These are phyloP conservation scores for Alosa alosa DNA, from an alignment of 2,113 vertebrate genomes.

Conservation along the genomic window DNA sequence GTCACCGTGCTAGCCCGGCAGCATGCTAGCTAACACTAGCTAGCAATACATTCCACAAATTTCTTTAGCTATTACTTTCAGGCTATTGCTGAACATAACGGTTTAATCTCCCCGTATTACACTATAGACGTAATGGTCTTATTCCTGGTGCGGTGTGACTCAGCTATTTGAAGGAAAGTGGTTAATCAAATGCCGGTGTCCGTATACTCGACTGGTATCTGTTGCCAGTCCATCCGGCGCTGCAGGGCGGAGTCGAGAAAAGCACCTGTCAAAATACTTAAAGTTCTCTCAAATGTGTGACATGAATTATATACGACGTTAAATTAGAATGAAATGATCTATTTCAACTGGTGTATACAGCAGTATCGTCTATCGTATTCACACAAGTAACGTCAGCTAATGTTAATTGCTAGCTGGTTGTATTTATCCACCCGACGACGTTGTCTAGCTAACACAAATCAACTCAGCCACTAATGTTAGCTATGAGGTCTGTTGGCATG, in stretches of 20 bases:
- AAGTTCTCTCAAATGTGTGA: neutral
- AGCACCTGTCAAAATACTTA: slow-evolving; percentile 65
- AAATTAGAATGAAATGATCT: neutral
- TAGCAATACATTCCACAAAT: slow-evolving; percentile 16
- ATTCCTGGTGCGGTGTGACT: neutral
- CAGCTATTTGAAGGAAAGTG: slow-evolving; percentile 6
- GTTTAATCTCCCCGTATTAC: neutral
- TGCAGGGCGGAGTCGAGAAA: slow-evolving; percentile 60
- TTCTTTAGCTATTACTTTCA: neutral
- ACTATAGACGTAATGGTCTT: neutral
- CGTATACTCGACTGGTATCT: neutral
- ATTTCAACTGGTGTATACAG: neutral
- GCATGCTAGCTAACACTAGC: neutral
- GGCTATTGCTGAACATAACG: neutral
- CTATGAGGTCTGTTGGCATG: neutral
- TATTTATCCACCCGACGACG: neutral
- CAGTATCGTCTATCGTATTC: neutral
- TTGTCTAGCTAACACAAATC: neutral
- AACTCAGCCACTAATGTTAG: neutral
- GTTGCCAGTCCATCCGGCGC: slow-evolving; percentile 42
- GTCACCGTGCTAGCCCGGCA: slow-evolving; percentile 38
- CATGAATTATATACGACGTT: neutral
- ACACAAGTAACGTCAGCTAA: neutral
- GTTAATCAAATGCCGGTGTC: slow-evolving; percentile 7
- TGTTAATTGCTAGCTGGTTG: neutral